phyloP scores from a whole-genome alignment of 2,797 vertebrate species.

The Coluber constrictor region DNA sequence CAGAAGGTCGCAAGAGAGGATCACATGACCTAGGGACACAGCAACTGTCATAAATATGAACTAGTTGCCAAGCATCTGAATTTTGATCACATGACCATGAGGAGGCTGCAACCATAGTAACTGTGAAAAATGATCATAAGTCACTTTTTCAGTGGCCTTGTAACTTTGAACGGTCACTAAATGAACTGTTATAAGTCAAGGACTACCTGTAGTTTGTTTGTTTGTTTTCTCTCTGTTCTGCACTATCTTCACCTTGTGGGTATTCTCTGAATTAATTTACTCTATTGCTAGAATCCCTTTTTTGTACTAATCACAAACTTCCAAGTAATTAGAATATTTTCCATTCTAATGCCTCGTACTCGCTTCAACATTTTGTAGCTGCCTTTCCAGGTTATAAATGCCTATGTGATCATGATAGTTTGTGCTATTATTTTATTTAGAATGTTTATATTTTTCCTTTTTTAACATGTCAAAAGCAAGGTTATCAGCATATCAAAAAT shows the following conservation, averaged over 20 bases:
- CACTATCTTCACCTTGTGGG: neutral
- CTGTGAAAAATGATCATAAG: neutral
- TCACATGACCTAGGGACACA: neutral
- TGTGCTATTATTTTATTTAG: neutral
- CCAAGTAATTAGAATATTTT: neutral
- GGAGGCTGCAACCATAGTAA: neutral
- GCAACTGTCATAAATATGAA: neutral
- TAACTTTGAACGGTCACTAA: neutral
- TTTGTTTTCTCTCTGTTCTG: neutral
- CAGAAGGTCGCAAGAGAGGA: neutral
- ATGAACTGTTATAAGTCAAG: neutral
- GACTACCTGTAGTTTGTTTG: neutral
- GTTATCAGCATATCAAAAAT: neutral
- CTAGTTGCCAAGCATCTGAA: neutral
- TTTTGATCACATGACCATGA: neutral
- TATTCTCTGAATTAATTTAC: constrained; percentile 14
- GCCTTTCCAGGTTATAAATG: neutral
- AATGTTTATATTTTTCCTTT: neutral
- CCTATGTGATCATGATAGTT: neutral
- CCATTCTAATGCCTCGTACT: neutral
- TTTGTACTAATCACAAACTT: neutral
- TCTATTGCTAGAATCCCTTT: neutral
- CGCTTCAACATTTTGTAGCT: neutral
- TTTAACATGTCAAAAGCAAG: neutral
- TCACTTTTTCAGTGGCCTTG: neutral